Base-by-base conservation (phyloP, 2,888 invertebrate genomes). In the Blastobasis adustella region DNA sequence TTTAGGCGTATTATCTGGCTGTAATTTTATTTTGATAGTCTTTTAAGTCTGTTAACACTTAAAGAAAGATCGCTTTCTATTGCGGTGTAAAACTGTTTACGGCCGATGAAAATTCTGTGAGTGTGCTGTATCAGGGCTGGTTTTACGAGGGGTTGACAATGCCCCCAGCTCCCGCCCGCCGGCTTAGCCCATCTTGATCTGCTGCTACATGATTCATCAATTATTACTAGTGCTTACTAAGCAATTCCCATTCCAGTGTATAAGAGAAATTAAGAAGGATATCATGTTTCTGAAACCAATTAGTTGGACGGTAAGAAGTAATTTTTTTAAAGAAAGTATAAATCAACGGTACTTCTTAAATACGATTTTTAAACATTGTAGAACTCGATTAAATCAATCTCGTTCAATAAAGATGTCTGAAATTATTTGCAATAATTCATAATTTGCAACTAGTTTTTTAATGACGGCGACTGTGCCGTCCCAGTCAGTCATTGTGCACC, bases 21-120 rank as follows among this genome's bases (percentile, higher is more conserved):
- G 49, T 51, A 49, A 46, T 51, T 49, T 49, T 49, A 7, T 47
- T 53, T 50, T 51, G 51, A 51, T 51, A 50, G 53, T 41, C 41
- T 51, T 46, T 54, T 38, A 46, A 52, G 50, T 38, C 48, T 43
- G 39, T 51, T 49, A 47, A 49, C 54, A 39, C 45, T 52, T 50
- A 46, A 45, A 52, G 40, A 48, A 52, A 46, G 45, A 50, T 50
- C 50, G 43, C 50, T 37, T 46, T 45, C 50, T 44, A 53, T 57
- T 48, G 47, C 49, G 49, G 50, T 49, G 49, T 48, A 50, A 53
- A 52, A 49, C 47, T 47, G 52, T 58, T 49, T 53, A 54, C 51
- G 51, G 50, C 51, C 46, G 52, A 38, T 44, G 49, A 52, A 52
- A 46, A 52, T 54, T 54, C 44, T 44, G 40, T 43, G 42, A 49